phyloP scores from a whole-genome alignment of 2,113 vertebrate genomes.

The Lagopus muta region DNA sequence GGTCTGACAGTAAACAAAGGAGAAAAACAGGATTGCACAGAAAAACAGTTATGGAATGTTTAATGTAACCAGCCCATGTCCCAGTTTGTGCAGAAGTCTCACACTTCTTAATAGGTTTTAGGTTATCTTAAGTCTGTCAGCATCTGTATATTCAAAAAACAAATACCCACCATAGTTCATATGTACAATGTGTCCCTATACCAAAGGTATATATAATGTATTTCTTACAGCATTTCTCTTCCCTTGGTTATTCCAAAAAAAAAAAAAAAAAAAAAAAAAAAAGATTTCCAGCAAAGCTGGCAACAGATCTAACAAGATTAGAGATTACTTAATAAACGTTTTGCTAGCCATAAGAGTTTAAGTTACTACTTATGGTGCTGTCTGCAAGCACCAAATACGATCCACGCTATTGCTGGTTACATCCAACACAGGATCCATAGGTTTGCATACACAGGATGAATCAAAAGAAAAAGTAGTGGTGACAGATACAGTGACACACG shows the following conservation, averaged over 20 bases:
- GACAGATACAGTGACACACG: fast-evolving
- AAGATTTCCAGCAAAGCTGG: too few species aligned
- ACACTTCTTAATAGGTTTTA: neutral
- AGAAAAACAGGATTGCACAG: neutral
- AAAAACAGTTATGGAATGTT: neutral
- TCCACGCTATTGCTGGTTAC: too few species aligned
- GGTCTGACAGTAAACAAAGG: neutral
- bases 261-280: neutral
- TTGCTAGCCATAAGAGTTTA: too few species aligned
- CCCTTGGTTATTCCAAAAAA: neutral
- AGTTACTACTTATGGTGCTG: too few species aligned
- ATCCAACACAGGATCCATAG: too few species aligned
- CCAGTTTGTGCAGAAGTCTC: neutral
- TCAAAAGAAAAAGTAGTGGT: neutral
- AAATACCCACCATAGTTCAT: neutral
- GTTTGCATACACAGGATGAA: too few species aligned
- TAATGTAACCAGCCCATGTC: neutral
- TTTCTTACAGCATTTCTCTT: neutral
- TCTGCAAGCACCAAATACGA: too few species aligned
- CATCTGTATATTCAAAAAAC: neutral
- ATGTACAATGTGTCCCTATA: neutral
- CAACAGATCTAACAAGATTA: too few species aligned
- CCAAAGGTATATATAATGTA: neutral
- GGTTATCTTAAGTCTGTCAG: neutral
- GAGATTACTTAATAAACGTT: too few species aligned